Base-by-base conservation (phyloP, 2,113 vertebrate species). In the Zingel zingel region DNA sequence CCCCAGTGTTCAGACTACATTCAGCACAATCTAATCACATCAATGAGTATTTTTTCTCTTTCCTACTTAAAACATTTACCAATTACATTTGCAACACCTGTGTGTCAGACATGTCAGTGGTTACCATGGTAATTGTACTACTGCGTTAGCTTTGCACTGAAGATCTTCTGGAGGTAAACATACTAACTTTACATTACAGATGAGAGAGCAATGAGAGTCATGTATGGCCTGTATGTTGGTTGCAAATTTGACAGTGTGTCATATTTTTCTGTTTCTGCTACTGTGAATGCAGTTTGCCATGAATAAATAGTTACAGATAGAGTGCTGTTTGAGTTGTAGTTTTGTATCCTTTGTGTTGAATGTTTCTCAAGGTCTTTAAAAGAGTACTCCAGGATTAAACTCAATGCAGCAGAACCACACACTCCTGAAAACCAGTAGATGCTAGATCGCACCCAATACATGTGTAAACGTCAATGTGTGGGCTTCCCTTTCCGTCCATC, bases 121-220 rank as follows among this genome's bases (percentile, higher is more conserved):
- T 65, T 79, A 47, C 68, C 51, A 74, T 79, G 65, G 70, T n/a
- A 43, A 65, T 63, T 15, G 19, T 62, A 14, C 18, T 27, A 33
- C 18, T 50, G 56, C 62, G 43, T 53, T 47, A 23, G 39, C 6
- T 56, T 43, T 77, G 57, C 25, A 43, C 16, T 56, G 19, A 57
- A 13, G 5, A 43, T 27, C 16, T 66, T 47, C 45, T 27, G 15
- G 8, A 56, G 36, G 53, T 47, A 65, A 66, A 54, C 25, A 71
- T 51, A 48, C 36, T 39, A 2, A 39, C 9, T 74, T 57, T 58
- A 45, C 25, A 74, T 62, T 48, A 64, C 25, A 43, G n/a, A 39
- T 65, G 19, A 47, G 25, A 54, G 19, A 30, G 21, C 23, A 2
- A 27, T 27, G 27, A 27, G 27, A 21, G 19, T 47, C 10, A 43